Evolutionary conservation across 2,113 vertebrate genomes (phyloP), one percentile per base, ranked within the genome.

Genomic region (Notothenia rossii): DNA sequence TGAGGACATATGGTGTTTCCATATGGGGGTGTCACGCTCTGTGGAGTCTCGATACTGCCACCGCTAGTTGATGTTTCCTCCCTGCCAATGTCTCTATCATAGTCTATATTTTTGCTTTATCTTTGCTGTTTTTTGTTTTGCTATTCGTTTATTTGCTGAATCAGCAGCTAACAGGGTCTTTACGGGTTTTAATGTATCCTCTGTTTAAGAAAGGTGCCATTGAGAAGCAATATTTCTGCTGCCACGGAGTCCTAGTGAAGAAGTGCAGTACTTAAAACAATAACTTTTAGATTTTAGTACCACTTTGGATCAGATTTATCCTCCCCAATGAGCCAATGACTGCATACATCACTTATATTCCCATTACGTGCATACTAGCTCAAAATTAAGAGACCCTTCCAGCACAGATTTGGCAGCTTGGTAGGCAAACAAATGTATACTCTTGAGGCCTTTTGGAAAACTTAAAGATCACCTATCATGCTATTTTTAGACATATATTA

Each of bases 1-100:
- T 91, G 89, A 93, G 89, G 79, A 84, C 93, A 94, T 92, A 90
- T 93, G 92, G 87, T 59, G 77, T 84, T 80, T 89, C 91, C 93
- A 91, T 94, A 94, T 93, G 91, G 89, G 61, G 55, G 60, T 79
- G 86, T 87, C 71, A 89, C 59, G 60, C 69, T 82, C 87, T 86
- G 68, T 72, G 83, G 86, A 72, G 81, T 83, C 86, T 77, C 67
- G 79, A 77, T 76, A 60, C 66, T 70, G 70, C 15, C 13, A 74
- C 54, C 14, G 11, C 73, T 5, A 46, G 40, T 73, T 53, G 53
- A 75, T 50, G 33, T 55, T 58, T 73, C 73, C 64, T 25, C 15
- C 46, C 22, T 49, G 53, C 46, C 71, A 15, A 66, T 36, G 68
- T 64, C 65, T 72, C 36, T 9, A 20, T 70, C 53, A 40, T 36